phyloP scores from a whole-genome alignment of 2,888 invertebrate species.

The Charanyca ferruginea region DNA sequence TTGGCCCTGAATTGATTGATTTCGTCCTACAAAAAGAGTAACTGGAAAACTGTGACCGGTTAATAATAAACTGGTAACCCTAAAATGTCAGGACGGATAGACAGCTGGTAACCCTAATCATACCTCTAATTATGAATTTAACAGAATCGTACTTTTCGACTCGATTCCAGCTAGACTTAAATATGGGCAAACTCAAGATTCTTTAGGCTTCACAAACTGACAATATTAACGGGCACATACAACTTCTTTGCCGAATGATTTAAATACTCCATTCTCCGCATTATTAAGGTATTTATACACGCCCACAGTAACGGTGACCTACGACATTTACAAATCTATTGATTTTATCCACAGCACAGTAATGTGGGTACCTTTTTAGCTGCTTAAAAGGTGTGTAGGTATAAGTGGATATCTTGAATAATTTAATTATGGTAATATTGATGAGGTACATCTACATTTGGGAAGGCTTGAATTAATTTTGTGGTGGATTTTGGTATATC shows the following conservation, averaged over 20 bases:
- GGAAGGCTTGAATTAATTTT: conserved; percentile 47
- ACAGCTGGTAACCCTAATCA: conserved; percentile 5
- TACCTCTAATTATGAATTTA: too few relatives aligned
- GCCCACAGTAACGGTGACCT: conserved; percentile 49
- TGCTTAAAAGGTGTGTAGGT: conserved; percentile 20
- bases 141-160: too few relatives aligned
- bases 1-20: neutral
- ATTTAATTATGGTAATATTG: conserved; percentile 58
- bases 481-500: conserved; percentile 22
- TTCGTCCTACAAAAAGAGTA: conserved; percentile 4
- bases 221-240: conserved; percentile 12
- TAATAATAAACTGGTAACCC: too few relatives aligned
- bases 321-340: conserved; percentile 56
- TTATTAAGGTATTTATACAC: conserved; percentile 43
- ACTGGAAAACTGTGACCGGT: too few relatives aligned
- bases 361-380: conserved; percentile 32
- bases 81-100: conserved; percentile 14
- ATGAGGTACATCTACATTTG: conserved; percentile 40
- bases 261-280: conserved; percentile 25
- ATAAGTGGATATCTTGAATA: conserved; percentile 38
- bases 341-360: conserved; percentile 45
- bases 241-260: conserved; percentile 43
- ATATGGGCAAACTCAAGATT: conserved; percentile 3
- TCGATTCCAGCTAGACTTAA: neutral
- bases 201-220: conserved; percentile 8